Evolutionary conservation across 2,888 invertebrate species (phyloP), one percentile per base, ranked within the genome.

Genomic region (Mallateleia sp.): DNA sequence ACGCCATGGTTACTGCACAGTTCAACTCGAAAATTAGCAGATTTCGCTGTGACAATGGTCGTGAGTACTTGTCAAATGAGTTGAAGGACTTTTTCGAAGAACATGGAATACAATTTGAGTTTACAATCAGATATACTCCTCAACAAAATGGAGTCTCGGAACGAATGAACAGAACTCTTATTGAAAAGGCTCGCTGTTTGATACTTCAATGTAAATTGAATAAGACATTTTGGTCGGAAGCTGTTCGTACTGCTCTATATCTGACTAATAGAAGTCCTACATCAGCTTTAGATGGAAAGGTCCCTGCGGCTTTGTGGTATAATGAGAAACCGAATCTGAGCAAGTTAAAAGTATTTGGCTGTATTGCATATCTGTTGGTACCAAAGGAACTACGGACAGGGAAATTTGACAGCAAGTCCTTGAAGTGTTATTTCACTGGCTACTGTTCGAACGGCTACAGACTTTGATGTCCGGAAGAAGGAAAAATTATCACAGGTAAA

Each of bases 101-200:
- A 14, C 83, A 85, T 60, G 91, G 91, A 4, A 91, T 93, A 42
- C 69, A 80, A 38, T 81, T 89, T 56, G 88, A 92, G 66, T 91
- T 89, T 32, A 88, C 87, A n/a, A 90, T 90, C 24, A 75, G 89
- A n/a, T 92, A 92, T 78, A 92, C 91, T 14, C 92, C 91, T 0
- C 78, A 93, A 80, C 90, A 91, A 71, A 92, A 92, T 64, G 91
- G 92, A 8, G 88, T 91, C 1, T 89, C 91, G 4, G 91, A 92
- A 71, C 14, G 91, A 22, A 83, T 92, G 82, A 91, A 92, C 52
- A n/a, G n/a, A n/a, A n/a, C n/a, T n/a, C n/a, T n/a, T n/a, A n/a
- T n/a, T n/a, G n/a, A n/a, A n/a, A n/a, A n/a, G n/a, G n/a, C n/a
- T n/a, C n/a, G n/a, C n/a, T n/a, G n/a, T n/a, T n/a, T n/a, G n/a